Conservation (phyloP, 2,797 vertebrate species). For the Potorous gilbertii region DNA sequence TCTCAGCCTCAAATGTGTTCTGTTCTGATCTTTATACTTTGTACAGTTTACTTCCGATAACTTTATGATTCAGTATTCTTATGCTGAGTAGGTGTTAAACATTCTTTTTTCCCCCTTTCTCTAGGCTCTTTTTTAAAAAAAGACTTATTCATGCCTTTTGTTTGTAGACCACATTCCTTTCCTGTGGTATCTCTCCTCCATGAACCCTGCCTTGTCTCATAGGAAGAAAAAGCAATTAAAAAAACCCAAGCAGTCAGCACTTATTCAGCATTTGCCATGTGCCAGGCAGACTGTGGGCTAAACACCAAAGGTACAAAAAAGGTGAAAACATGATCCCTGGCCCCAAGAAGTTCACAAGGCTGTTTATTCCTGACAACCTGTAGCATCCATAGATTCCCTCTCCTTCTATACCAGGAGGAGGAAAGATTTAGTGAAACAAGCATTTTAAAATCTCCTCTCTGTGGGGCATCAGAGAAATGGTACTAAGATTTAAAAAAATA, state of each 20-base stretch:
- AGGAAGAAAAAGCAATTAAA: background rate
- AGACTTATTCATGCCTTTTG: background rate
- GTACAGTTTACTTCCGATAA: background rate
- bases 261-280: background rate
- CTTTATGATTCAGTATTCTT: slow-evolving; percentile 43
- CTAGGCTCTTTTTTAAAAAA: background rate
- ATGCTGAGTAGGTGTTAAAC: background rate
- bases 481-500: background rate
- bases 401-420: background rate
- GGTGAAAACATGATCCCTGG: background rate
- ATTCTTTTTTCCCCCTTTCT: background rate
- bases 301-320: background rate
- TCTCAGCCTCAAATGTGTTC: background rate
- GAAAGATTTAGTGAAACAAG: background rate
- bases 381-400: background rate
- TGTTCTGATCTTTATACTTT: slow-evolving; percentile 3
- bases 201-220: background rate
- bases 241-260: background rate
- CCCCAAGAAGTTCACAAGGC: background rate
- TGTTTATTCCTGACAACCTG: background rate
- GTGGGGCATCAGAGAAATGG: background rate
- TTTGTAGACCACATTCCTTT: background rate
- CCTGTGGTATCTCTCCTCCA: background rate
- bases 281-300: background rate
- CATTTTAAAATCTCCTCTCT: background rate